Base-by-base conservation (phyloP, 2,888 invertebrate species). In the Nineta flava region DNA sequence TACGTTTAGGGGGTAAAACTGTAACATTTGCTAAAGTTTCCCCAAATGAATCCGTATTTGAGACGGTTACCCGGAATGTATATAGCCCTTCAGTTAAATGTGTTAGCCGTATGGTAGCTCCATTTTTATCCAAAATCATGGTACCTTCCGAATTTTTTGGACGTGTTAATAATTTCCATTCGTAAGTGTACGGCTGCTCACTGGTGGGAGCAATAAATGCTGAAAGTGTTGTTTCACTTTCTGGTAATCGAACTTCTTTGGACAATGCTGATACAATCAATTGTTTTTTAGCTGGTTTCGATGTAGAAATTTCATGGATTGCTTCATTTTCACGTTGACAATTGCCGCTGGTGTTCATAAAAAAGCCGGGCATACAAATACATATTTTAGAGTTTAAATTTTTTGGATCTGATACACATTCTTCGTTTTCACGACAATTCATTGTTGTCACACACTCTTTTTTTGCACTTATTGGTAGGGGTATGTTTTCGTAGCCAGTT, bases 21-120 rank as follows among this genome's bases (percentile, higher is more conserved):
- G 90, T 91, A 3, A 95, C 87, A 63, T 94, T 94, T 1, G 90
- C 92, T 57, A 79, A 81, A 0, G 87, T 82, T 62, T 86, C 86
- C 2, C 90, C 90, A 58, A 79, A 84, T 1, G 82, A 77, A 55
- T 74, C 77, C 1, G 80, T 78, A 7, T 83, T 85, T n/a, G 83
- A 86, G 0, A 92, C 94, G 2, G 81, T 79, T 4, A 76, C 67
- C 63, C 65, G 52, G 63, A 95, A 93, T 9, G 81, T 80, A 65
- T 94, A 95, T 50, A 87, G 70, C 1, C 95, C 95, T 63, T 87
- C 85, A 0, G 84, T 83, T 9, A 94, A 74, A 60, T 90, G 84
- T 12, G 83, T 85, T 15, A 94, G 71, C 52, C 85, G 85, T 13
- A 94, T 79, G 48, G 84, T 84, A 17, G 83, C 80, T 26, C 86